These are phyloP conservation scores for Cathartes aura DNA, from an alignment of 2,113 vertebrate genomes.

Conservation along the genomic window DNA sequence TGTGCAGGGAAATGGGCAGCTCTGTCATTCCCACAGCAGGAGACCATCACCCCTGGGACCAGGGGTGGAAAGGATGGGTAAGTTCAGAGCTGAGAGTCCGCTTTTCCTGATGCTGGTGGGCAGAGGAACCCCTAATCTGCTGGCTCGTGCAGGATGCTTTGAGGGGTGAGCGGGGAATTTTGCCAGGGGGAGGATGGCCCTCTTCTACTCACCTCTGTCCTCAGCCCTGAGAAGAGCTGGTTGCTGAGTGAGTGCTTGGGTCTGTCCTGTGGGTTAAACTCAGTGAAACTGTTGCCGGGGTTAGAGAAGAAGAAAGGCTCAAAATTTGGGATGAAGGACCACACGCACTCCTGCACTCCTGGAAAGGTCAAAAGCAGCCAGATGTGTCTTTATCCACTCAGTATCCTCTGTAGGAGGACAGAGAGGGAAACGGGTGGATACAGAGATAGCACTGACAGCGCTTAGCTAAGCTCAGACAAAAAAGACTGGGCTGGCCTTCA, in stretches of 20 bases:
- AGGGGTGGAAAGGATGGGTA: background rate
- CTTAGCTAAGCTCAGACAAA: background rate
- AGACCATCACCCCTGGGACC: background rate
- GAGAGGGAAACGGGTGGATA: background rate
- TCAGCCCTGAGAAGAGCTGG: background rate
- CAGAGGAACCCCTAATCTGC: background rate
- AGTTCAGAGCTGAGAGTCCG: no score
- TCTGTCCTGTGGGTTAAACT: background rate
- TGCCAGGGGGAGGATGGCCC: background rate
- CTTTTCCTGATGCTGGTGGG: background rate
- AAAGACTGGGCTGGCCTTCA: background rate
- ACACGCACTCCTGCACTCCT: fast-evolving
- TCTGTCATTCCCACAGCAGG: no score
- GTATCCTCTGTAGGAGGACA: background rate
- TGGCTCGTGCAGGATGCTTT: background rate
- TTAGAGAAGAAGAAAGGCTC: background rate
- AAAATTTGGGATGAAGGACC: background rate
- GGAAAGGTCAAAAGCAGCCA: background rate
- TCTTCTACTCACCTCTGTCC: background rate
- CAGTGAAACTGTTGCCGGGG: background rate
- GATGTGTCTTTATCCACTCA: background rate
- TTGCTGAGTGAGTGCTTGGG: background rate
- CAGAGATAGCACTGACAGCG: fast-evolving
- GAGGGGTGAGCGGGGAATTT: background rate
- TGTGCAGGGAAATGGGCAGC: background rate